Base-by-base conservation (phyloP, 1,140 invertebrate genomes). In the Physella acuta region DNA sequence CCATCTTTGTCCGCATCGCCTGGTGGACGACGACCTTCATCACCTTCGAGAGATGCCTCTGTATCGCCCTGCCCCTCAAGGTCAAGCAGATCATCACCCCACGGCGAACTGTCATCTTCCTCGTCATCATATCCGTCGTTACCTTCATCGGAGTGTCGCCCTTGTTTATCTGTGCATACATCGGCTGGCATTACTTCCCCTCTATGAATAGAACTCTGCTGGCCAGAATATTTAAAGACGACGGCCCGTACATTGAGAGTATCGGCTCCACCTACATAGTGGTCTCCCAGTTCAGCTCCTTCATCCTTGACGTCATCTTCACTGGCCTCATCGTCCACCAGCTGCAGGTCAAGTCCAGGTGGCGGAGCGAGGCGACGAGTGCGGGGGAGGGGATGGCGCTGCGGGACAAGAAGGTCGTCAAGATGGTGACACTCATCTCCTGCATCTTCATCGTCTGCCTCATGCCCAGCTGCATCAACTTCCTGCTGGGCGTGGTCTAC, bases 41-140 rank as follows among this genome's bases (percentile, higher is more conserved):
- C 17, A 30, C 58, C 26, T 60, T 60, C 33, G 58, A 60, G 31
- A 28, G 58, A 60, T 60, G 58, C 26, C 58, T 60, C 26, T 60
- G 58, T 33, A 33, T 60, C 24, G 24, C 58, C 31, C 31, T 60
- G 5, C 58, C 58, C 8, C 31, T 60, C 3, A 26, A 60, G 11
- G 31, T 60, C 8, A 60, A 60, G 33, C 24, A 16, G 8, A 33
- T 60, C 4, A 5, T 60, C 4, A 60, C 58, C 28, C 4, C 30
- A 60, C 28, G 31, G 24, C 28, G 30, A 60, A 60, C 58, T 11
- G 24, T 60, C 3, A 26, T 60, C 58, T 4, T 11, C 4, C 8
- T 8, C 31, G 58, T 33, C 11, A 24, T 26, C 33, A 33, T 60
- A 11, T 30, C 16, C 31, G 14, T 24, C 8, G 24, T 8, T 31